Evolutionary conservation across 2,113 vertebrate species (phyloP).

Genomic region (Acinonyx jubatus): DNA sequence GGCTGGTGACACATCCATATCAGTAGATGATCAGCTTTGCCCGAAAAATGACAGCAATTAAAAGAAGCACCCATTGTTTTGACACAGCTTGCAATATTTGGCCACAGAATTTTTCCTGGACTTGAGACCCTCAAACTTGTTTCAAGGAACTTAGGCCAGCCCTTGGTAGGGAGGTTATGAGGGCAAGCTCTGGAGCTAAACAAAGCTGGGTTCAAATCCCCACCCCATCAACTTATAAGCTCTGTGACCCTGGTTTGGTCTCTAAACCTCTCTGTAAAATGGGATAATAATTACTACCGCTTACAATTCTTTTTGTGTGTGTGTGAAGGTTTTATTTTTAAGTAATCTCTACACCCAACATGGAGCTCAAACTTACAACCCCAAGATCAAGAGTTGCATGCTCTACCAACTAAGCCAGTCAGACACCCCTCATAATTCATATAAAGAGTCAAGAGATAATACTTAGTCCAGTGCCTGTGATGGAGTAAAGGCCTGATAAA

Average conservation of each 20-base stretch:
- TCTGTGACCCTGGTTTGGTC: neutral
- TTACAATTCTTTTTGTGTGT: neutral
- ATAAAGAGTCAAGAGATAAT: conserved; percentile 1
- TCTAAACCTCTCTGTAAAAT: neutral
- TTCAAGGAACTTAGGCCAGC: neutral
- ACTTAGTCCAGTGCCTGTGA: neutral
- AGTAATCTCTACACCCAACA: neutral
- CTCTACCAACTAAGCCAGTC: neutral
- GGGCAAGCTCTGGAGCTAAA: neutral
- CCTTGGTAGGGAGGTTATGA: neutral
- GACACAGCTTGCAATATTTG: neutral
- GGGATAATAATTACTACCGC: neutral
- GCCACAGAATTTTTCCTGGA: neutral
- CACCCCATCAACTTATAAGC: neutral
- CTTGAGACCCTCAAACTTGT: neutral
- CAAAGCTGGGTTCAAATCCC: neutral
- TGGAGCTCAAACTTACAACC: neutral
- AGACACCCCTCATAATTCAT: neutral
- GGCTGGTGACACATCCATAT: neutral
- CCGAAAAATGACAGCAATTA: neutral
- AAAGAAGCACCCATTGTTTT: neutral
- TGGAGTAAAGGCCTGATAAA: neutral
- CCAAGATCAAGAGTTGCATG: neutral
- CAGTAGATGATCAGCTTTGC: neutral
- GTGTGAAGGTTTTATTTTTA: neutral